A percentile compares a stretch with the other conserved stretches of the same genome.
These are phyloP conservation scores for Chrysomela aeneicollis DNA, from an alignment of 2,888 invertebrate genomes.

Conservation along the genomic window DNA sequence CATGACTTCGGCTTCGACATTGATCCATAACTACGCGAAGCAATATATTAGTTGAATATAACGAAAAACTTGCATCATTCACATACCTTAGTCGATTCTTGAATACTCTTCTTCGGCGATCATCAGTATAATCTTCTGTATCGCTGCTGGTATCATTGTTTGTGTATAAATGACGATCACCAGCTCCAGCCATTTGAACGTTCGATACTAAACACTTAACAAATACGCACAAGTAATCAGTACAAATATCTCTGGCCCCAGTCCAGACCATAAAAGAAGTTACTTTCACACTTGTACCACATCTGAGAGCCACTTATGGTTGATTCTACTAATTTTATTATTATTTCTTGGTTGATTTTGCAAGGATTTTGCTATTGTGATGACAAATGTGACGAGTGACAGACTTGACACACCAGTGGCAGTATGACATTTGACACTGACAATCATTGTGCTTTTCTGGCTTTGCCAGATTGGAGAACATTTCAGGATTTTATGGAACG, in stretches of 20 bases:
- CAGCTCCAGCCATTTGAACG: slow-evolving; percentile 59
- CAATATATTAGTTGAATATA: slow-evolving; percentile 42
- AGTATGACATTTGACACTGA: too few relatives aligned
- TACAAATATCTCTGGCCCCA: slow-evolving; percentile 55
- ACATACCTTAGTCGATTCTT: slow-evolving; percentile 74
- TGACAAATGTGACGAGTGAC: too few relatives aligned
- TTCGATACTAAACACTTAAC: slow-evolving; percentile 57
- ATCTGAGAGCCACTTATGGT: background rate
- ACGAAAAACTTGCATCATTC: background rate
- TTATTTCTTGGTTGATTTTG: too few relatives aligned
- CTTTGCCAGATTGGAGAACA: too few relatives aligned
- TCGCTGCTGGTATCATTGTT: slow-evolving; percentile 80
- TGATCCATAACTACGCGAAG: slow-evolving; percentile 68
- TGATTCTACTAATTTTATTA: background rate
- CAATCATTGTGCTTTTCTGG: too few relatives aligned
- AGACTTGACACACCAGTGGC: too few relatives aligned
- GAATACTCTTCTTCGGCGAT: slow-evolving; percentile 70
- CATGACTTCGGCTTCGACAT: slow-evolving; percentile 72
- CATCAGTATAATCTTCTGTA: slow-evolving; percentile 84
- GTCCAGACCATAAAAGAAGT: slow-evolving; percentile 57
- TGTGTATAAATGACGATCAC: slow-evolving; percentile 57
- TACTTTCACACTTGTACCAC: background rate
- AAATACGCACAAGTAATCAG: slow-evolving; percentile 56
- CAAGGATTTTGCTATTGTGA: too few relatives aligned
- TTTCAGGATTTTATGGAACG: too few relatives aligned